Conservation (phyloP, 2,888 invertebrate species). For the Cheilosia soror region DNA sequence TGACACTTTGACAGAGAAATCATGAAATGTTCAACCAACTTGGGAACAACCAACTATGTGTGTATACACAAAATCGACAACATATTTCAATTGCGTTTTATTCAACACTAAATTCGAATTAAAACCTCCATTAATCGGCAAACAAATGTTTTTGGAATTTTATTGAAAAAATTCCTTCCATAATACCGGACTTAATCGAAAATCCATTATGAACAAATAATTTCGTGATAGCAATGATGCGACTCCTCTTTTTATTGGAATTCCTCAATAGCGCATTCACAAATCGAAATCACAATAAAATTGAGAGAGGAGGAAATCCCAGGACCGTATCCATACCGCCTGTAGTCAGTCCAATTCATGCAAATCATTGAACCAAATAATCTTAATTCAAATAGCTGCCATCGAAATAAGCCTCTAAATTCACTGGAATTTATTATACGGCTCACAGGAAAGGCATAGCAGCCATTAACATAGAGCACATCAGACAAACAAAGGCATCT, state of each 20-base stretch:
- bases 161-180: background rate
- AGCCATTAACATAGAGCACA: background rate
- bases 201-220: conserved; percentile 4
- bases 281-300: background rate
- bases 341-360: background rate
- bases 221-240: background rate
- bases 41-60: no score
- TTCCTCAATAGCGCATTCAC: background rate
- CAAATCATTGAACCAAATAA: conserved; percentile 37
- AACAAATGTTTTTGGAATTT: background rate
- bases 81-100: no score
- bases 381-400: conserved; percentile 39
- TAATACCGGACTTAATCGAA: background rate
- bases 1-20: no score
- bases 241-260: background rate
- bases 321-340: background rate
- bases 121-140: background rate
- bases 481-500: conserved; percentile 1
- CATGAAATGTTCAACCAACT: no score
- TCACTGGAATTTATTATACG: conserved; percentile 17
- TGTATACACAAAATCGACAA: no score
- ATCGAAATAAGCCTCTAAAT: conserved; percentile 1
- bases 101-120: no score
- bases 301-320: background rate
- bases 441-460: background rate